phyloP scores from a whole-genome alignment of 2,888 invertebrate genomes.

The Syrista parreyssii region DNA sequence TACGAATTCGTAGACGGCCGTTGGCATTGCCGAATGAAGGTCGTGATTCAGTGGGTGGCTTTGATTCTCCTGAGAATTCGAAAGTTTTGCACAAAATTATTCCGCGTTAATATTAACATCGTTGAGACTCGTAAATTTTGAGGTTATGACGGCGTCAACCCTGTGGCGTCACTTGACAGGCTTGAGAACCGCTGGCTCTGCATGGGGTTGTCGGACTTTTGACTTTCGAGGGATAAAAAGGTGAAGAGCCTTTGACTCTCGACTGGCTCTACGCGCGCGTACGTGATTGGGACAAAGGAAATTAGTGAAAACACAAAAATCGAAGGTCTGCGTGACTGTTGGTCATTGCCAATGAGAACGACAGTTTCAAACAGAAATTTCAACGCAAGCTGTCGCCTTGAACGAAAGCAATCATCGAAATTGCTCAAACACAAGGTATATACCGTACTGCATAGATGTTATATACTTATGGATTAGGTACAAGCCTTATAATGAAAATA shows the following conservation, averaged over 20 bases:
- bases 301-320: not conserved
- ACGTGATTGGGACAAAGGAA: not conserved
- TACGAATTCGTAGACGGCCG: not conserved
- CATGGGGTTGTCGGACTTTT: not conserved
- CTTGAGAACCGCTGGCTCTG: not conserved
- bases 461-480: not conserved
- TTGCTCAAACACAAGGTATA: not conserved
- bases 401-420: not conserved
- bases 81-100: not conserved
- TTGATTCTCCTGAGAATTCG: not conserved
- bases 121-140: too few relatives aligned
- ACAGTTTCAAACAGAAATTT: not conserved
- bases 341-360: not conserved
- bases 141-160: too few relatives aligned
- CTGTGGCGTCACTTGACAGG: not conserved
- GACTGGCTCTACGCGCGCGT: not conserved
- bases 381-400: not conserved
- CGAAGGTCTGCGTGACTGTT: not conserved
- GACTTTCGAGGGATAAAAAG: not conserved
- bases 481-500: not conserved
- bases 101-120: not conserved
- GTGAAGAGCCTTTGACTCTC: not conserved
- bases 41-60: not conserved
- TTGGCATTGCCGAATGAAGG: not conserved
- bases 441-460: not conserved